phyloP scores from a whole-genome alignment of 2,113 vertebrate genomes.

The Acanthisitta chloris region DNA sequence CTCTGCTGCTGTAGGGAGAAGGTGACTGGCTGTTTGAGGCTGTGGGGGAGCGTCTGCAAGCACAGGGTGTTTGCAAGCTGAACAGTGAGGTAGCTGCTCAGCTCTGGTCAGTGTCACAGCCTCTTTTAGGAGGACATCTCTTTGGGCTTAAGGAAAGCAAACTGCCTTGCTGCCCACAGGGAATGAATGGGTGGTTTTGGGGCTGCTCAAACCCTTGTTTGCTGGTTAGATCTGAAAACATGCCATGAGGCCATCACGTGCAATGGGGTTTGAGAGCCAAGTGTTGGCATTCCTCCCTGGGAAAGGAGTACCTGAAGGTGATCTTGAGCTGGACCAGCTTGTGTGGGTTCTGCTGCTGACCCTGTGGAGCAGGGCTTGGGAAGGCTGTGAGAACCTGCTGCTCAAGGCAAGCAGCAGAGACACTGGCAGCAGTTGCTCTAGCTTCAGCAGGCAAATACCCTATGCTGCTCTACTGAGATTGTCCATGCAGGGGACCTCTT shows the following conservation, averaged over 20 bases:
- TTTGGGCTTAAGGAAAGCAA: background rate
- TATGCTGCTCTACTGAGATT: background rate
- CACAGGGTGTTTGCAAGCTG: background rate
- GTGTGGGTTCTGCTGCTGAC: background rate
- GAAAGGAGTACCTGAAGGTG: background rate
- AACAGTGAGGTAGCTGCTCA: background rate
- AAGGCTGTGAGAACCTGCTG: background rate
- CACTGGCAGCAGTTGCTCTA: background rate
- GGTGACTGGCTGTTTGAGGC: background rate
- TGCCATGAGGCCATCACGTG: background rate
- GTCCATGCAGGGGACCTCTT: background rate
- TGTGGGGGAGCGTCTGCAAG: background rate
- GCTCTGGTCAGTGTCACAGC: background rate
- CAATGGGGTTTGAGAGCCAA: background rate
- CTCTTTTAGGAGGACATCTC: background rate
- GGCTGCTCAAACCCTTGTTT: background rate
- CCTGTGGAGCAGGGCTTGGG: background rate
- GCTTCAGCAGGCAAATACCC: background rate
- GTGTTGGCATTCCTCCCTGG: background rate
- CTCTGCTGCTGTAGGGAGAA: background rate
- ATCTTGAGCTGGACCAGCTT: background rate
- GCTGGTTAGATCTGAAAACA: background rate
- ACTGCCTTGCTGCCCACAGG: background rate
- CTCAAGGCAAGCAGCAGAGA: background rate
- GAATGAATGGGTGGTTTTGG: background rate